phyloP scores from a whole-genome alignment of 2,888 invertebrate species.

The Yponomeuta plumbellus region DNA sequence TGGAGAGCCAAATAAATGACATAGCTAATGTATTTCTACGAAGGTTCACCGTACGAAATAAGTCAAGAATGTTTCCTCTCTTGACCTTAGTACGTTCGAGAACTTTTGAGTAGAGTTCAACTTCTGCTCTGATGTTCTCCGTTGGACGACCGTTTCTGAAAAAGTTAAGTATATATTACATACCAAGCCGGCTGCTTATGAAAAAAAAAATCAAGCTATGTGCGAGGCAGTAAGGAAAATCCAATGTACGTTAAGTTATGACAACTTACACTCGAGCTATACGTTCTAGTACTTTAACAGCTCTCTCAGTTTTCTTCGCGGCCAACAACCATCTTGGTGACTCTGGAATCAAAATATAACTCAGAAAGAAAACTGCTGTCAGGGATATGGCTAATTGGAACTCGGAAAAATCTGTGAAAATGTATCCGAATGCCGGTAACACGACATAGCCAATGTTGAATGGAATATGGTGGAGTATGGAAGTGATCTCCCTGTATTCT shows the following conservation, averaged over 20 bases:
- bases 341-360: constrained; percentile 84
- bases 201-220: neutral
- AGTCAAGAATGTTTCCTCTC: constrained; percentile 71
- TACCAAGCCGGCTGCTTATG: neutral
- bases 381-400: constrained; percentile 81
- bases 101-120: constrained; percentile 20
- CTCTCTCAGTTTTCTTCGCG: constrained; percentile 80
- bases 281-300: constrained; percentile 78
- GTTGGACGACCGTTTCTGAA: neutral
- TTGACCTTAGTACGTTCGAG: constrained; percentile 32
- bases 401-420: constrained; percentile 78
- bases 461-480: constrained; percentile 82
- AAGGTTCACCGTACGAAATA: constrained; percentile 82
- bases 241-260: too few species aligned
- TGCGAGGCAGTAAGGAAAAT: too few species aligned
- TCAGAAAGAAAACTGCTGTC: constrained; percentile 74
- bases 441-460: constrained; percentile 82
- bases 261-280: constrained; percentile 75
- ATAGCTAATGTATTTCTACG: constrained; percentile 80
- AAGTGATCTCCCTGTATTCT: constrained; percentile 70
- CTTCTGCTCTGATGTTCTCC: neutral
- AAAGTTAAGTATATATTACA: neutral
- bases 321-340: constrained; percentile 88
- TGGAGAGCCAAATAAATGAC: constrained; percentile 81
- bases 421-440: constrained; percentile 79